Evolutionary conservation across 2,888 invertebrate genomes (phyloP).

Genomic region (Polydrusus pterygomalis): DNA sequence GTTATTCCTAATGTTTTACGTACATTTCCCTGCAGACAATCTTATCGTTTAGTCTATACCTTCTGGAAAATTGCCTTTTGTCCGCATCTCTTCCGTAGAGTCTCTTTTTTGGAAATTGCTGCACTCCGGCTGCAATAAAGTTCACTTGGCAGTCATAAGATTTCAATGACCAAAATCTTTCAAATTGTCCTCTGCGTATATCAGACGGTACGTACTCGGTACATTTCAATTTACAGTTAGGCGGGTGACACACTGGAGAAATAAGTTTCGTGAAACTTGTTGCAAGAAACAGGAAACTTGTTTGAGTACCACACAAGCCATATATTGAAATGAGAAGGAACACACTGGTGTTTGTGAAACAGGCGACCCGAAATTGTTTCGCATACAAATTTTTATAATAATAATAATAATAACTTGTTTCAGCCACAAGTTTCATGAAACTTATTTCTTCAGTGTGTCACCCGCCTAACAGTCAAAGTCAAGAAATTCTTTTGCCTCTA

Average conservation of each 20-base stretch:
- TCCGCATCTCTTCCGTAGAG: conserved; percentile 45
- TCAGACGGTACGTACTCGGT: conserved; percentile 44
- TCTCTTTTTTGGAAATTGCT: conserved; percentile 48
- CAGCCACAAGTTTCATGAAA: no score
- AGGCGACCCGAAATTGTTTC: no score
- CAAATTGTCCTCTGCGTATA: conserved; percentile 49
- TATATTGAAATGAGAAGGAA: no score
- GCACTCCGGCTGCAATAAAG: conserved; percentile 54
- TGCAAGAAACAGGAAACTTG: no score
- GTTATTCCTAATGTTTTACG: conserved; percentile 50
- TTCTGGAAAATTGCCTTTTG: conserved; percentile 21
- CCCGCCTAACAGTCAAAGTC: conserved; percentile 40
- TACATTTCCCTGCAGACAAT: conserved; percentile 52
- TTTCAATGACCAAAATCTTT: conserved; percentile 55
- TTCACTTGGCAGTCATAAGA: conserved; percentile 55
- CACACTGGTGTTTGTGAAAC: no score
- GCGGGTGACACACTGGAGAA: no score
- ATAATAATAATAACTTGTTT: no score
- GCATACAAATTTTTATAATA: no score
- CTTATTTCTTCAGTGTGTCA: no score
- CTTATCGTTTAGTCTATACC: conserved; percentile 17
- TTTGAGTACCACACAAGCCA: no score
- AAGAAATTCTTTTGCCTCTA: conserved; percentile 36
- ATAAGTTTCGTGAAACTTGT: no score
- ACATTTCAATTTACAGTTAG: conserved; percentile 32